Conservation (phyloP, 1,140 invertebrate genomes). For the Amphibalanus amphitrite region DNA sequence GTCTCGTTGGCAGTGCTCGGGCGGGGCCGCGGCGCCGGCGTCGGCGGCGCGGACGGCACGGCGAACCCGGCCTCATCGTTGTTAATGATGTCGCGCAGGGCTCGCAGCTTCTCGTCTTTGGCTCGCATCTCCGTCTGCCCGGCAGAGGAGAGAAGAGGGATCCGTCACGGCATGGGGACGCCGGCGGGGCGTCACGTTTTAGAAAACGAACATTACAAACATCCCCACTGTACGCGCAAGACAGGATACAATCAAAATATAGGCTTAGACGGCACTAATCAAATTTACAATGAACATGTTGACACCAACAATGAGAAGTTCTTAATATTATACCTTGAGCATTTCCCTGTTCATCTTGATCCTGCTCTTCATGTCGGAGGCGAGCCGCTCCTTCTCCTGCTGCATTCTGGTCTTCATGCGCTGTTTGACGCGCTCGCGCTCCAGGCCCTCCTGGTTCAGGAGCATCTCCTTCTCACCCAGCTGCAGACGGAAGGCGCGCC, state of each 20-base stretch:
- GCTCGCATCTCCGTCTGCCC: neutral
- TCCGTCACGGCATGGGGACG: neutral
- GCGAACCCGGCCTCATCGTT: neutral
- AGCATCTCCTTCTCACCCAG: conserved; percentile 20
- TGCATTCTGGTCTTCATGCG: conserved; percentile 22
- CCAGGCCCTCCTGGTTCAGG: conserved; percentile 47
- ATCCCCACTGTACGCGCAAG: too few relatives aligned
- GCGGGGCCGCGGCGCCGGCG: neutral
- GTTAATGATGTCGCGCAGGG: conserved; percentile 6
- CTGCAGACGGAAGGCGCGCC: conserved; percentile 10
- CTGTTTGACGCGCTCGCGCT: conserved; percentile 39
- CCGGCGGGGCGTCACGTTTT: too few relatives aligned
- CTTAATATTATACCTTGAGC: neutral
- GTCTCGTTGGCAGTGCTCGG: neutral
- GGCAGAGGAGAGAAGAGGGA: neutral
- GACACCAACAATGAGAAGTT: too few relatives aligned
- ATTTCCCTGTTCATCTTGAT: conserved; percentile 42
- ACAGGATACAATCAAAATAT: too few relatives aligned
- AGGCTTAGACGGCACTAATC: too few relatives aligned
- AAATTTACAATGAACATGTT: too few relatives aligned
- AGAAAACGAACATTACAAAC: too few relatives aligned
- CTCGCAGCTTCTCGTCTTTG: conserved; percentile 3
- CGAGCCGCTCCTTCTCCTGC: conserved; percentile 47
- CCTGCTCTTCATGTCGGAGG: conserved; percentile 49
- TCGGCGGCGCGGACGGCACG: conserved; percentile 6